Percentiles rank a stretch among this genome's conserved stretches.
Evolutionary conservation across 1,140 invertebrate species (phyloP).

Genomic region (Phortica variegata): DNA sequence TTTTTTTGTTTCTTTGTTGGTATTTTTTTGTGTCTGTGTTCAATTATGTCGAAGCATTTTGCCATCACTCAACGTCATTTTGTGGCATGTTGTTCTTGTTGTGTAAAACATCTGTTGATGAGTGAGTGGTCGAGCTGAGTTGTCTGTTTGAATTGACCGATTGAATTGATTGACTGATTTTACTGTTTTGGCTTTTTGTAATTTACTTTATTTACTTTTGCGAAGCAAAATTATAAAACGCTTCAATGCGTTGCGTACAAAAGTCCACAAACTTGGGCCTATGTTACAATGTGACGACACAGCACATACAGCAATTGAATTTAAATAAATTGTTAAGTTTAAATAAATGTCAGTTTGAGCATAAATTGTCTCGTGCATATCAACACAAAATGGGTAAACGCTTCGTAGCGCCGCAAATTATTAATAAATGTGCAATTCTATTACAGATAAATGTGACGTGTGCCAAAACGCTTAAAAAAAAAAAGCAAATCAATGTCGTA

Average conservation of each 20-base stretch:
- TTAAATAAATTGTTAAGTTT: no score
- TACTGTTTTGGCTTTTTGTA: neutral
- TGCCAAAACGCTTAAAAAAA: neutral
- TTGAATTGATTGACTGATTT: no score
- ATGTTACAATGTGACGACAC: no score
- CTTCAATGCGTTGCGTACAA: neutral
- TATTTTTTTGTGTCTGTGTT: no score
- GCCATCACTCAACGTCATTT: neutral
- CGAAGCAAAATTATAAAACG: neutral
- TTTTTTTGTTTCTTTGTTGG: no score
- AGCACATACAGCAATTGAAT: neutral
- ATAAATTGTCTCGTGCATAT: conserved; percentile 27
- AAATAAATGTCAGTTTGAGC: no score
- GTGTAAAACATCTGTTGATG: neutral
- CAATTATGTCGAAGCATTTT: neutral
- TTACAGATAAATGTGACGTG: conserved; percentile 23
- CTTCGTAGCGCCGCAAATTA: neutral
- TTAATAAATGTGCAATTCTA: conserved; percentile 13
- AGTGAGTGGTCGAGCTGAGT: no score
- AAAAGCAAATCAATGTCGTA: conserved; percentile 42
- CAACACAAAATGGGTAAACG: conserved; percentile 30
- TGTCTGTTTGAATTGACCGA: no score
- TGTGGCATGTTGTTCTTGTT: neutral
- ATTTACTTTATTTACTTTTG: neutral
- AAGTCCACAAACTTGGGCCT: no score